These are phyloP conservation scores for Tolypeutes matacus DNA, from an alignment of 2,797 vertebrate species.

Conservation along the genomic window DNA sequence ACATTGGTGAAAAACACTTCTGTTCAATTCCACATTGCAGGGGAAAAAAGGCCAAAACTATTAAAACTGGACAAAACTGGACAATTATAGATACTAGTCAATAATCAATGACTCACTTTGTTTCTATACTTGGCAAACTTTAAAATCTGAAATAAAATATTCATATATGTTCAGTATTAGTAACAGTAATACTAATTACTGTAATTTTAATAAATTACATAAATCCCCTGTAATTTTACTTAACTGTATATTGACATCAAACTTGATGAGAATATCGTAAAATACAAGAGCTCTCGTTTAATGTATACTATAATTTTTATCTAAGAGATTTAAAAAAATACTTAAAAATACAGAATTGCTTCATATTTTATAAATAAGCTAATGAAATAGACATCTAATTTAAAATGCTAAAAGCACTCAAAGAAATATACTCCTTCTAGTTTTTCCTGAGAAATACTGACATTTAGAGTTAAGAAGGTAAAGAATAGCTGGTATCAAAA, in stretches of 20 bases:
- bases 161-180: constrained; percentile 2
- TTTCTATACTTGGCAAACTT: constrained; percentile 13
- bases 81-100: neutral
- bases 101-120: neutral
- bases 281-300: neutral
- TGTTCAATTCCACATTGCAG: neutral
- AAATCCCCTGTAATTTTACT: constrained; percentile 51
- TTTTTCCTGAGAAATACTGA: constrained; percentile 4
- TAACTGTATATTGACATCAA: neutral
- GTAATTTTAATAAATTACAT: too few species aligned
- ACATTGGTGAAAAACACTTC: constrained; percentile 1
- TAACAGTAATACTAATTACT: constrained; percentile 19
- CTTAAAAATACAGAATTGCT: constrained; percentile 45
- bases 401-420: constrained; percentile 47
- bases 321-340: constrained; percentile 26
- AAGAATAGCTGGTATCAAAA: neutral
- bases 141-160: constrained; percentile 65
- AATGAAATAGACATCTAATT: neutral
- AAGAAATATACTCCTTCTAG: neutral
- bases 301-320: neutral
- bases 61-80: constrained; percentile 43
- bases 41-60: neutral
- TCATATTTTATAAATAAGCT: constrained; percentile 58
- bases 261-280: constrained; percentile 47
- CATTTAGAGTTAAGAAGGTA: neutral